These are phyloP conservation scores for Trachelus tabidus DNA, from an alignment of 2,888 invertebrate genomes.

Conservation along the genomic window DNA sequence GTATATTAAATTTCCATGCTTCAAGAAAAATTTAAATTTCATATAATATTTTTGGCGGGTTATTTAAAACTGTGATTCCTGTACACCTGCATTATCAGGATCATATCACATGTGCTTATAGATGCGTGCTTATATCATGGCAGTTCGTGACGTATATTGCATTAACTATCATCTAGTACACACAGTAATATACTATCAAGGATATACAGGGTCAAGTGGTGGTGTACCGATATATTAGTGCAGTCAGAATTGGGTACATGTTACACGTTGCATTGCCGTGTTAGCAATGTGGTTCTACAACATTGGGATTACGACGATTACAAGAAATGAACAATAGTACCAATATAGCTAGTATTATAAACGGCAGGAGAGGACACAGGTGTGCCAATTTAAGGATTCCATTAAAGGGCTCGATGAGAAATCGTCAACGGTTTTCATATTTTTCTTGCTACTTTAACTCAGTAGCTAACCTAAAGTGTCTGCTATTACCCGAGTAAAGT, in stretches of 20 bases:
- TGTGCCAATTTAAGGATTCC: background rate
- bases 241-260: background rate
- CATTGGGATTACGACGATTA: background rate
- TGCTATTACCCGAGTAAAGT: background rate
- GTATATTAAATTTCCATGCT: background rate
- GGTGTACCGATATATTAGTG: background rate
- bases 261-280: background rate
- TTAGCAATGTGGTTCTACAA: background rate
- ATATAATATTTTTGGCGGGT: background rate
- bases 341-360: background rate
- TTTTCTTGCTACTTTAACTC: background rate
- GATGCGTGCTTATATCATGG: too few relatives aligned
- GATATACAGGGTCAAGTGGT: background rate
- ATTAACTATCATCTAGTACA: background rate
- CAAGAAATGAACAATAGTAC: background rate
- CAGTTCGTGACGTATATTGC: too few relatives aligned
- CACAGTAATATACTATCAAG: background rate
- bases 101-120: too few relatives aligned
- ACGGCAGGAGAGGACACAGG: background rate
- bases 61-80: background rate
- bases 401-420: background rate
- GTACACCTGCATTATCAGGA: background rate
- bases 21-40: background rate
- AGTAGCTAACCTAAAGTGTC: background rate
- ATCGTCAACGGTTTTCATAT: background rate